A percentile compares a stretch with the other conserved stretches of the same genome.
These are phyloP conservation scores for Ageneiosus marmoratus DNA, from an alignment of 2,113 vertebrate species.

Conservation along the genomic window DNA sequence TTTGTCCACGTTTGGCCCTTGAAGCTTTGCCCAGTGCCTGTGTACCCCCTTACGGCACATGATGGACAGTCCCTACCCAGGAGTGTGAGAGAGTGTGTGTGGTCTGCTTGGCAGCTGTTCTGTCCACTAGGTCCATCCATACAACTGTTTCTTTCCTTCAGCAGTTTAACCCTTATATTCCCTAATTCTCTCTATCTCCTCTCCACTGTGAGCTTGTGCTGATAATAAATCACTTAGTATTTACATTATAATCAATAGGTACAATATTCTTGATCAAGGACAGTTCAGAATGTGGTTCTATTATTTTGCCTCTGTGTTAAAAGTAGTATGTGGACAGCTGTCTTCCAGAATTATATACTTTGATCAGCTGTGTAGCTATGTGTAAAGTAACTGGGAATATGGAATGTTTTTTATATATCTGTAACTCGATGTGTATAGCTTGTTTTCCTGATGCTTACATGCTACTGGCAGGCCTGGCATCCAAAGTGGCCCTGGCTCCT, in stretches of 20 bases:
- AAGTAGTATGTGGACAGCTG: not conserved
- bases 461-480: not conserved
- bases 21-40: conserved; percentile 8
- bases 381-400: not conserved
- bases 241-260: not conserved
- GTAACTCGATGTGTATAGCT: too few species aligned
- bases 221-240: not conserved
- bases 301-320: not conserved
- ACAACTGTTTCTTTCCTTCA: conserved; percentile 48
- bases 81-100: conserved; percentile 40
- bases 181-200: conserved; percentile 4
- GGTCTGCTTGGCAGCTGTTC: conserved; percentile 42
- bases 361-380: not conserved
- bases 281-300: not conserved
- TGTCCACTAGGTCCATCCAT: not conserved
- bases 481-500: conserved; percentile 14
- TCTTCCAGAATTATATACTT: not conserved
- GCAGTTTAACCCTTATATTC: not conserved
- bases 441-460: conserved; percentile 40
- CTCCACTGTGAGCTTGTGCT: not conserved
- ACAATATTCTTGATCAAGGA: not conserved
- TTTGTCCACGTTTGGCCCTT: not conserved
- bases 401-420: not conserved
- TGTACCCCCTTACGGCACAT: conserved; percentile 24
- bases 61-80: conserved; percentile 29